phyloP scores from a whole-genome alignment of 2,888 invertebrate species.

The Dasypolia templi region DNA sequence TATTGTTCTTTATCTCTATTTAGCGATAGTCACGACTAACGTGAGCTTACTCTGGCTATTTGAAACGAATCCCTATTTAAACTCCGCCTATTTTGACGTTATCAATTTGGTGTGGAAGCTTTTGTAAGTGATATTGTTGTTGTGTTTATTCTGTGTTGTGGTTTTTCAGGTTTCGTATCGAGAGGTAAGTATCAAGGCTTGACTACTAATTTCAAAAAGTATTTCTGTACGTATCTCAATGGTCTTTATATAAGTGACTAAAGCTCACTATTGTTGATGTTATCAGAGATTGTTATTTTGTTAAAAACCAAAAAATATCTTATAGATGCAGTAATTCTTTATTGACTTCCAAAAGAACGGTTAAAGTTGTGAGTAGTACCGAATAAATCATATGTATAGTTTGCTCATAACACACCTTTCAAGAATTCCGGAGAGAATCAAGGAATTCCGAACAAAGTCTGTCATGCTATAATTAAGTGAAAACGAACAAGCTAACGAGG shows the following conservation, averaged over 20 bases:
- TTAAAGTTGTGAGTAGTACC: neutral
- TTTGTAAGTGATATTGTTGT: slow-evolving; percentile 40
- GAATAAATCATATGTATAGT: neutral
- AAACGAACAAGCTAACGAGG: slow-evolving; percentile 31
- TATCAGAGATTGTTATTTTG: neutral
- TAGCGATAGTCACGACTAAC: slow-evolving; percentile 58
- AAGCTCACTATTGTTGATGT: neutral
- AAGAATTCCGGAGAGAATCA: too few relatives aligned
- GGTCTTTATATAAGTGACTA: neutral
- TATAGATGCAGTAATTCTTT: neutral
- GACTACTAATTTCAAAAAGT: too few relatives aligned
- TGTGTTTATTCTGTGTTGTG: slow-evolving; percentile 18
- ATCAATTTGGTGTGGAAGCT: slow-evolving; percentile 46
- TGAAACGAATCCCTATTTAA: slow-evolving; percentile 53
- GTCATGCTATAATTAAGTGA: slow-evolving; percentile 27
- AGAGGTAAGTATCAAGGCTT: neutral
- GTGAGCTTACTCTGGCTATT: slow-evolving; percentile 54
- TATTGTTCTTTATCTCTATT: slow-evolving; percentile 72
- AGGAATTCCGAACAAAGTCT: slow-evolving; percentile 26
- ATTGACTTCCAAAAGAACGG: neutral
- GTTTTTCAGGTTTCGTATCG: neutral
- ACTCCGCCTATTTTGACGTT: slow-evolving; percentile 44
- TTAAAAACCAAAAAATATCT: neutral
- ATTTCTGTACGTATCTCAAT: neutral
- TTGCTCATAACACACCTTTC: neutral